Percentiles rank a stretch among this genome's conserved stretches.
These are phyloP conservation scores for Dolichoris vasculosae DNA, from an alignment of 1,140 invertebrate species.

Conservation along the genomic window DNA sequence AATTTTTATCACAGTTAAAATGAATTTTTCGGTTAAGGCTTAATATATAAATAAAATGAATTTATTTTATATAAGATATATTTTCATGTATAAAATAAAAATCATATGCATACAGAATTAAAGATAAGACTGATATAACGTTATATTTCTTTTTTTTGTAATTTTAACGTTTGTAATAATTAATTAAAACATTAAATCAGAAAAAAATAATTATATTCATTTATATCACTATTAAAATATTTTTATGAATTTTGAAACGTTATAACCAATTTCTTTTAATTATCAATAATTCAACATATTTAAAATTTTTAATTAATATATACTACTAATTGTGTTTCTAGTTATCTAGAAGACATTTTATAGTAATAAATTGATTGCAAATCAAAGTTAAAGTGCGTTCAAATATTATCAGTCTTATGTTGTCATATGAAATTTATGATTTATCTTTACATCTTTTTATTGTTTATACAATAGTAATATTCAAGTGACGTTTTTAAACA, in stretches of 20 bases:
- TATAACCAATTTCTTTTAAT: too few species aligned
- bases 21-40: slow-evolving; percentile 11
- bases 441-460: slow-evolving; percentile 37
- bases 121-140: slow-evolving; percentile 22
- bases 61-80: background rate
- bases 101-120: background rate
- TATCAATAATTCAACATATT: too few species aligned
- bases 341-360: background rate
- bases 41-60: slow-evolving; percentile 15
- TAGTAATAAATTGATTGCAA: background rate
- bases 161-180: too few species aligned
- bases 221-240: too few species aligned
- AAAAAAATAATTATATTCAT: too few species aligned
- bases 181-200: too few species aligned
- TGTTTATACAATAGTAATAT: background rate
- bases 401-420: slow-evolving; percentile 35
- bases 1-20: slow-evolving; percentile 29
- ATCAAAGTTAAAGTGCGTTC: background rate
- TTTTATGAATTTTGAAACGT: too few species aligned
- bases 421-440: slow-evolving; percentile 9
- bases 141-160: too few species aligned
- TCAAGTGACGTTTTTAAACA: background rate
- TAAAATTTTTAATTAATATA: too few species aligned
- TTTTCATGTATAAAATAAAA: slow-evolving; percentile 26
- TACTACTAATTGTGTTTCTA: too few species aligned